Percentiles rank a stretch among this genome's conserved stretches.
Evolutionary conservation across 1,140 invertebrate genomes (phyloP).

Genomic region (Conus betulinus): DNA sequence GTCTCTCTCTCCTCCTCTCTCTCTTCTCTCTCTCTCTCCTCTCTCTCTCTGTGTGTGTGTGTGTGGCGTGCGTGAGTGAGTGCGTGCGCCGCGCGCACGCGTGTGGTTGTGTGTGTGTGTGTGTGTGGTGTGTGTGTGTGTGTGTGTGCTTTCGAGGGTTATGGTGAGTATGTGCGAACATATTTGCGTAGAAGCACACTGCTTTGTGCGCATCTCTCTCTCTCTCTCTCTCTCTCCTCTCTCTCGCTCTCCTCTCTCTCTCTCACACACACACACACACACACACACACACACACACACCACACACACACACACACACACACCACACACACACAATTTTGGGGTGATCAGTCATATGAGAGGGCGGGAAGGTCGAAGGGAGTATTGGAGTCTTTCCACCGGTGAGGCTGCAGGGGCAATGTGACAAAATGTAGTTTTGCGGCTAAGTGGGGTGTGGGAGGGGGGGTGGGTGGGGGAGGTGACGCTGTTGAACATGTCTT

Average conservation of each 20-base stretch:
- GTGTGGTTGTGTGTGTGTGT: conserved; percentile 1
- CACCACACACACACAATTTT: too few species aligned
- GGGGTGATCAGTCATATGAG: too few species aligned
- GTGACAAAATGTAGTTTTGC: too few species aligned
- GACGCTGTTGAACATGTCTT: too few species aligned
- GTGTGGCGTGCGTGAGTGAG: neutral
- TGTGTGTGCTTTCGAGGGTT: neutral
- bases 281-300: too few species aligned
- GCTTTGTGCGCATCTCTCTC: neutral
- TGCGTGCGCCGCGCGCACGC: neutral
- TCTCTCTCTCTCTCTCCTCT: neutral
- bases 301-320: too few species aligned
- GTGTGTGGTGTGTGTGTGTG: conserved; percentile 8
- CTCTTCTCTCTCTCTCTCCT: too few species aligned
- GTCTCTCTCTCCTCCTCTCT: neutral
- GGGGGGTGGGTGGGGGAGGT: too few species aligned
- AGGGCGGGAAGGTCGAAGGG: too few species aligned
- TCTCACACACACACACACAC: neutral
- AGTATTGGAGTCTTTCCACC: too few species aligned
- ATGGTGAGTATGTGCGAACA: neutral
- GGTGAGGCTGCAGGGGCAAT: too few species aligned
- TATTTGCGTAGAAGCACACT: neutral
- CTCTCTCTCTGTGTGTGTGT: neutral
- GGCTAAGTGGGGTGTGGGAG: too few species aligned
- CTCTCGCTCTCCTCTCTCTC: neutral